phyloP scores from a whole-genome alignment of 92 coral and sea anemone genomes.

The Zoanthus gigantus region DNA sequence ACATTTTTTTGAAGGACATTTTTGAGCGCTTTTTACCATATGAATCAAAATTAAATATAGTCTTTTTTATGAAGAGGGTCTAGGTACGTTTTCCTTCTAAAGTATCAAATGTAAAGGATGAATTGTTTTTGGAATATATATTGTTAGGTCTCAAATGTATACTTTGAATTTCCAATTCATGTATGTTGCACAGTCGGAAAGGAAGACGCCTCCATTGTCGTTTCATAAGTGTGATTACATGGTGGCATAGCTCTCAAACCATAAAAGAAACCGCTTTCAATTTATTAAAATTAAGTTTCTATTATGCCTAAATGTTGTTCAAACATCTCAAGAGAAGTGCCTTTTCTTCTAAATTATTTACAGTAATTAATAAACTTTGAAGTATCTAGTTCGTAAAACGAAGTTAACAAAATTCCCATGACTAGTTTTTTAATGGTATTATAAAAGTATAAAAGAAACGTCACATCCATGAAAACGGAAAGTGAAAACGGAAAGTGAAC shows the following conservation, averaged over 20 bases:
- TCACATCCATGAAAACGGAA: not conserved
- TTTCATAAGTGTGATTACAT: not conserved
- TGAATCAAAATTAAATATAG: not conserved
- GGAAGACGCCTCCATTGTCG: not conserved
- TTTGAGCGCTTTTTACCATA: not conserved
- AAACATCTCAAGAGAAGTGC: constrained; percentile 33
- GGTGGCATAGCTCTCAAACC: not conserved
- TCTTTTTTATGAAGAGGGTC: not conserved
- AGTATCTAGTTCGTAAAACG: constrained; percentile 20
- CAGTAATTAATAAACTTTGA: constrained; percentile 31
- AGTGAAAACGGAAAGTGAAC: not conserved
- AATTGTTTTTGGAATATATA: not conserved
- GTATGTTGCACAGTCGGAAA: not conserved
- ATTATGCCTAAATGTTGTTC: constrained; percentile 44
- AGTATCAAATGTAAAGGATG: not conserved
- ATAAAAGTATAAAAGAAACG: not conserved
- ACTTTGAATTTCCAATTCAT: not conserved
- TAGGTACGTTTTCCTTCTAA: not conserved
- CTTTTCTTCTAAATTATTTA: constrained; percentile 25
- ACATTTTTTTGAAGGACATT: not conserved
- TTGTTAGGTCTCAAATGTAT: not conserved
- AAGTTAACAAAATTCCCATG: constrained; percentile 10
- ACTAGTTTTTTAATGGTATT: constrained; percentile 7
- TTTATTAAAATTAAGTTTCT: constrained; percentile 44
- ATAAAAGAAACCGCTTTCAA: constrained; percentile 43